Evolutionary conservation across 92 coral and sea anemone species (phyloP).

Genomic region (Epizoanthus illoricatus): DNA sequence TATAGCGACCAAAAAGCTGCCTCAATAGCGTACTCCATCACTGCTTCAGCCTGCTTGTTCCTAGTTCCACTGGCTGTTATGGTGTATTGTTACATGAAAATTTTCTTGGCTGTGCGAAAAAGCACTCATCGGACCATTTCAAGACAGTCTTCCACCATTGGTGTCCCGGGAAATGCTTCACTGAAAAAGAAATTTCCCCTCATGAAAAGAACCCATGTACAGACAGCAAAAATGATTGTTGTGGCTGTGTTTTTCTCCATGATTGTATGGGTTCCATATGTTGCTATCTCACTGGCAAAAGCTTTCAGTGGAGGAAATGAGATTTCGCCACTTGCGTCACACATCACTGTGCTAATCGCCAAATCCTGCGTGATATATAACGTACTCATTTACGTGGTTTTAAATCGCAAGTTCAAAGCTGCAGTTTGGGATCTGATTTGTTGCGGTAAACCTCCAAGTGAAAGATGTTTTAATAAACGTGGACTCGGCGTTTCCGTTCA

Average conservation of each 20-base stretch:
- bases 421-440: slow-evolving; percentile 72
- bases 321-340: slow-evolving; percentile 68
- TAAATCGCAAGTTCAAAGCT: slow-evolving; percentile 89
- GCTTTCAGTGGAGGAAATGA: slow-evolving; percentile 67
- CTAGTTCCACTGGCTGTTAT: slow-evolving; percentile 72
- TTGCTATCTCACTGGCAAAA: slow-evolving; percentile 64
- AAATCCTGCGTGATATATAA: slow-evolving; percentile 98
- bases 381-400: slow-evolving; percentile 86
- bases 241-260: slow-evolving; percentile 90
- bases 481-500: slow-evolving; percentile 4
- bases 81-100: slow-evolving; percentile 83
- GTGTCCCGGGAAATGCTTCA: slow-evolving; percentile 43
- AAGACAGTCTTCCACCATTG: slow-evolving; percentile 40
- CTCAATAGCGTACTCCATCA: slow-evolving; percentile 74
- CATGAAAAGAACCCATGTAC: slow-evolving; percentile 80
- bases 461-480: background rate
- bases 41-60: slow-evolving; percentile 68
- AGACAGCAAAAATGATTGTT: slow-evolving; percentile 89
- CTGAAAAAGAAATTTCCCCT: slow-evolving; percentile 54
- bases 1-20: slow-evolving; percentile 80
- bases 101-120: slow-evolving; percentile 72
- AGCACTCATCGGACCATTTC: slow-evolving; percentile 77
- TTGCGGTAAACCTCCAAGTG: slow-evolving; percentile 56
- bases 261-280: slow-evolving; percentile 92
- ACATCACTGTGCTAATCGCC: slow-evolving; percentile 81